phyloP scores from a whole-genome alignment of 2,888 invertebrate genomes.

The Cephus pulcher region DNA sequence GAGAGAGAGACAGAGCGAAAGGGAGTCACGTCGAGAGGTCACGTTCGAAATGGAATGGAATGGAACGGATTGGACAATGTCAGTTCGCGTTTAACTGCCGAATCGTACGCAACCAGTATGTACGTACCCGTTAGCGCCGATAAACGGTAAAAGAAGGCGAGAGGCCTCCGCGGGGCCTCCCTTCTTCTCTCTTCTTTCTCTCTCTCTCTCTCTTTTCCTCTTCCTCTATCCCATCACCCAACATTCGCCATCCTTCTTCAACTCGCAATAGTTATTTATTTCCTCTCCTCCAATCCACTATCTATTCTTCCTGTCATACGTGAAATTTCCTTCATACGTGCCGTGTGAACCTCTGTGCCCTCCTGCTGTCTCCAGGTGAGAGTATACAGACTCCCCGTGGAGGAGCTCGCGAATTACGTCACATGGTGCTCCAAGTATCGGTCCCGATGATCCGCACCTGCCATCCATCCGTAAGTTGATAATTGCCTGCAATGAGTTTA shows the following conservation, averaged over 20 bases:
- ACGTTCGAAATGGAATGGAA: slow-evolving; percentile 29
- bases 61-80: slow-evolving; percentile 25
- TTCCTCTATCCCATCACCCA: neutral
- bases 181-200: slow-evolving; percentile 19
- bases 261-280: neutral
- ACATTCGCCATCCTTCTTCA: neutral
- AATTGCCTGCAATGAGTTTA: neutral
- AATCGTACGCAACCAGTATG: slow-evolving; percentile 8
- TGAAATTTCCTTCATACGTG: neutral
- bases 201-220: slow-evolving; percentile 14
- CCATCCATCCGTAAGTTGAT: slow-evolving; percentile 18
- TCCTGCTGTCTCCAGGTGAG: neutral
- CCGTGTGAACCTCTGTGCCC: neutral
- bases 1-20: slow-evolving; percentile 18
- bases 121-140: neutral
- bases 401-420: neutral
- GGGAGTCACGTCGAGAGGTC: slow-evolving; percentile 32
- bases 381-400: neutral
- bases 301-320: neutral
- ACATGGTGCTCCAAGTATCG: slow-evolving; percentile 5
- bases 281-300: neutral
- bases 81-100: slow-evolving; percentile 48
- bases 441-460: slow-evolving; percentile 18
- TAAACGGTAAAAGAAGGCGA: neutral
- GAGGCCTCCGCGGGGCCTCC: slow-evolving; percentile 6